Evolutionary conservation across 2,888 invertebrate species (phyloP).

Genomic region (Caenorhabditis sp.): DNA sequence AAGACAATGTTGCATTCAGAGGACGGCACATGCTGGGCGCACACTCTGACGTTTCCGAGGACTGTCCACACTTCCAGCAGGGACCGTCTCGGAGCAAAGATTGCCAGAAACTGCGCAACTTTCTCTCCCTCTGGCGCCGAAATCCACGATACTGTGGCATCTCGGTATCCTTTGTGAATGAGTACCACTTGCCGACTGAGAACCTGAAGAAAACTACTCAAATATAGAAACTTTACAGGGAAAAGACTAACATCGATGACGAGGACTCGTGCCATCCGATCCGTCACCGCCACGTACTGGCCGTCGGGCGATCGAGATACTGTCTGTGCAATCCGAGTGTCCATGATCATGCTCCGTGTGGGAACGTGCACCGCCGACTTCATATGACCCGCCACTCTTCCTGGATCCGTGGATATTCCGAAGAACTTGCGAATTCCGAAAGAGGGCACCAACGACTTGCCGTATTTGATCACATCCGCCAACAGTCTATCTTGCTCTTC

Average conservation of each 20-base stretch:
- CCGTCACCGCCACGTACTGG: conserved; percentile 45
- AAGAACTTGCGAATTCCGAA: conserved; percentile 76
- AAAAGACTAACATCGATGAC: conserved; percentile 85
- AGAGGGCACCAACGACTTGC: conserved; percentile 66
- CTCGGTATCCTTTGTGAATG: conserved; percentile 95
- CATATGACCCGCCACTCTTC: conserved; percentile 57
- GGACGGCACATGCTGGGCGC: conserved; percentile 55
- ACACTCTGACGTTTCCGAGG: conserved; percentile 57
- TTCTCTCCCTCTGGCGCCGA: conserved; percentile 61
- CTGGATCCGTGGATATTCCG: conserved; percentile 69
- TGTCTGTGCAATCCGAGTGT: conserved; percentile 43
- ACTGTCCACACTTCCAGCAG: conserved; percentile 90
- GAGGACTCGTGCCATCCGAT: conserved; percentile 86
- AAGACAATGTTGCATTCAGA: conserved; percentile 46
- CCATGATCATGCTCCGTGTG: conserved; percentile 48
- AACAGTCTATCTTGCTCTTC: conserved; percentile 53
- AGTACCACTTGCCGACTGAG: conserved; percentile 85
- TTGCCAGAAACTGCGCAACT: conserved; percentile 86
- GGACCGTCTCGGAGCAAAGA: conserved; percentile 93
- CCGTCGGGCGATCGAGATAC: conserved; percentile 42
- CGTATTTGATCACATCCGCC: conserved; percentile 57
- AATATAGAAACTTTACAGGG: neutral
- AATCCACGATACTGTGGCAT: conserved; percentile 83
- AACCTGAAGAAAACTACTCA: neutral
- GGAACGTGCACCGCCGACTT: conserved; percentile 38